phyloP scores from a whole-genome alignment of 2,113 vertebrate genomes.

The Monopterus albus region DNA sequence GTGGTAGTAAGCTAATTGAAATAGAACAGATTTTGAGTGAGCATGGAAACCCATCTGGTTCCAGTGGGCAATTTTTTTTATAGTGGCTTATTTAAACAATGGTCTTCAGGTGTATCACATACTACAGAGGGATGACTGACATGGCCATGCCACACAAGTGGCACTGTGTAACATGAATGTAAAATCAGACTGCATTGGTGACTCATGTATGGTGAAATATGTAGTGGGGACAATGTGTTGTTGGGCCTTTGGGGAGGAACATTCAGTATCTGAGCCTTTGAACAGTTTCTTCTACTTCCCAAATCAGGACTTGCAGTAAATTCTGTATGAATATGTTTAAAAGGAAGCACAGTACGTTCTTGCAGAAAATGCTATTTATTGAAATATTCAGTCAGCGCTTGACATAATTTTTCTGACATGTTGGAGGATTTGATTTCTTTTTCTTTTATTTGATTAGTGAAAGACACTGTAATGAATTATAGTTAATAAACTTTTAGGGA shows the following conservation, averaged over 20 bases:
- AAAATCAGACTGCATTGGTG: neutral
- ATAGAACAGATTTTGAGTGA: neutral
- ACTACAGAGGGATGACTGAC: slow-evolving; percentile 1
- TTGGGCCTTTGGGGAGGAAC: slow-evolving; percentile 19
- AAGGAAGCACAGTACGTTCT: neutral
- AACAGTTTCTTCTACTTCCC: slow-evolving; percentile 8
- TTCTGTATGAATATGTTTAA: slow-evolving; percentile 24
- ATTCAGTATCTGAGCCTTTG: slow-evolving; percentile 26
- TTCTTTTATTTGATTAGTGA: slow-evolving; percentile 1
- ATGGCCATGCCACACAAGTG: neutral
- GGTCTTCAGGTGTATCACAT: slow-evolving; percentile 19
- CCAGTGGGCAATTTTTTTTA: neutral
- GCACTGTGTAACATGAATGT: slow-evolving; percentile 3
- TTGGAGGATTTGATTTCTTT: neutral
- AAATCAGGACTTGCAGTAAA: neutral
- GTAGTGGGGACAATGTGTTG: slow-evolving; percentile 12
- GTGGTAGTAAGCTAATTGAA: slow-evolving; percentile 10
- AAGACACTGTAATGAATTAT: slow-evolving; percentile 3
- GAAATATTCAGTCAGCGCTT: slow-evolving; percentile 28
- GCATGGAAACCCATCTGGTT: slow-evolving; percentile 13
- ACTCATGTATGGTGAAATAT: slow-evolving; percentile 12
- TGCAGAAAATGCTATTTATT: neutral
- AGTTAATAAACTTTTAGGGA: no score
- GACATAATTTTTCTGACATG: no score
- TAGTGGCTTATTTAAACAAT: slow-evolving; percentile 5